Percentiles rank a stretch among this genome's conserved stretches.
phyloP scores from a whole-genome alignment of 2,797 vertebrate species.

The Tangara arthus region DNA sequence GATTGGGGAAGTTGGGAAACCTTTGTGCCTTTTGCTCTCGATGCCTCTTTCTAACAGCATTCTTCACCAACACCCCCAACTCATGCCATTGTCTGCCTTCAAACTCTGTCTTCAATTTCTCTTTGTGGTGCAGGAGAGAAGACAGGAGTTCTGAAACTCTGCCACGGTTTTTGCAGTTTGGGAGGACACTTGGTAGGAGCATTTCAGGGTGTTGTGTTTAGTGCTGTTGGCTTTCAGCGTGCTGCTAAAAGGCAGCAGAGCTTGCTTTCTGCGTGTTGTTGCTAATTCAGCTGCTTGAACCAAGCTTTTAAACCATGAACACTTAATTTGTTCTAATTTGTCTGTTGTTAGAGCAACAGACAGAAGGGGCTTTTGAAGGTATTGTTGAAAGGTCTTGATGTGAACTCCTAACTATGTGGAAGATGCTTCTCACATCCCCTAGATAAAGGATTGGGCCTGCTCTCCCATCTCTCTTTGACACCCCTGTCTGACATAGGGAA shows the following conservation, averaged over 20 bases:
- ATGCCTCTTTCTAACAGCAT: not conserved
- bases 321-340: not conserved
- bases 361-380: too few relatives aligned
- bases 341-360: not conserved
- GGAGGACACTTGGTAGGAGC: not conserved
- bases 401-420: not conserved
- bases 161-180: not conserved
- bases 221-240: not conserved
- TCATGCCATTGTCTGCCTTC: not conserved
- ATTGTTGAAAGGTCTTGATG: not conserved
- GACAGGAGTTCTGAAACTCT: not conserved
- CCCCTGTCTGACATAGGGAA: not conserved
- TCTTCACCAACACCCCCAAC: not conserved
- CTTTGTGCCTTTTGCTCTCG: not conserved
- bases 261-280: not conserved
- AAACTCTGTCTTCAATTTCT: not conserved
- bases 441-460: not conserved
- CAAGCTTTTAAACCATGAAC: not conserved
- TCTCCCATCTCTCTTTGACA: not conserved
- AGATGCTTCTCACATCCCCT: fast-evolving
- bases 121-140: not conserved
- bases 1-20: not conserved
- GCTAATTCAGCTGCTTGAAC: not conserved
- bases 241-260: not conserved
- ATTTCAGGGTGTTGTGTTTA: not conserved